Base-by-base conservation (phyloP, 2,113 vertebrate species). In the Neolamprologus falcicula region DNA sequence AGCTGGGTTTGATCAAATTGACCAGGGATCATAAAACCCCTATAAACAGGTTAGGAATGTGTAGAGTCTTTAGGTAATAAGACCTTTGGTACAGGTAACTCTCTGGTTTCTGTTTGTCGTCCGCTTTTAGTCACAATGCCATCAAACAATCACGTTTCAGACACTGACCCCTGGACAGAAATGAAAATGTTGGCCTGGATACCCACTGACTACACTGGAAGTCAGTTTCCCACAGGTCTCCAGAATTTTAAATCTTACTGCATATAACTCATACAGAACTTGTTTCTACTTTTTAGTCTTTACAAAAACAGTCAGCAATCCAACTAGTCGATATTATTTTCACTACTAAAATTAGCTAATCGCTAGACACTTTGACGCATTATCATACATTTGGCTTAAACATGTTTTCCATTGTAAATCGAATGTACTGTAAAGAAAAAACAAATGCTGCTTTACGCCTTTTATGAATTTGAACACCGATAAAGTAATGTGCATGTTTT, bases 311-410 rank as follows among this genome's bases (percentile, higher is more conserved):
- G 71, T 47, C 17, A 28, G 17, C 71, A 50, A 8, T 0, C 24
- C 9, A 4, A 4, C 42, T 26, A 52, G 17, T n/a, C 9, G 1
- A 35, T n/a, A 35, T 31, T 31, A 19, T 50, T 52, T 33, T 35
- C 42, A 50, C 1, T 17, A 2, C 71, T 76, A 47, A 12, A 47
- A 47, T 50, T 31, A 78, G 26, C 24, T 13, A 33, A 52, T 52
- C 0, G 7, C 28, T 19, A 52, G 16, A 78, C 1, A 5, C 76
- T 21, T 33, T 54, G n/a, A 35, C 0, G 8, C n/a, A 80, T 33
- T 0, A 21, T 24, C 7, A 54, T 16, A 0, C 13, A 17, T 54
- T 42, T 42, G 50, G 33, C 33, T 42, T 40, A 73, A 37, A 21
- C 19, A 31, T 9, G 12, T n/a, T 16, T 21, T 3, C 11, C 10